A percentile compares a stretch with the other conserved stretches of the same genome.
These are phyloP conservation scores for Pelodytes ibericus DNA, from an alignment of 2,797 vertebrate genomes.

Conservation along the genomic window DNA sequence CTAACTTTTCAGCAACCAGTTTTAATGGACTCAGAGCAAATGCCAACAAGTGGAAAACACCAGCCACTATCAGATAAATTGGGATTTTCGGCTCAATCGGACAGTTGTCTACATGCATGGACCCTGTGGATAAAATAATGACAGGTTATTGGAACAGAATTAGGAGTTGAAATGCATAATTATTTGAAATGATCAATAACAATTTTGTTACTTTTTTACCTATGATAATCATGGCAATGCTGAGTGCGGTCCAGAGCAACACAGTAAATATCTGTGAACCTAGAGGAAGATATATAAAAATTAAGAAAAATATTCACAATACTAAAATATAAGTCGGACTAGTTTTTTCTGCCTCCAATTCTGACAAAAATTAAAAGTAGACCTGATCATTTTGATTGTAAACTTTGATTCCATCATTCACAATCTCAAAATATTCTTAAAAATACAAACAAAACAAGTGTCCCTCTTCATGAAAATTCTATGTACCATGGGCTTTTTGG, in stretches of 20 bases:
- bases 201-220: conserved; percentile 13
- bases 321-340: too few relatives aligned
- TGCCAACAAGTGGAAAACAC: conserved; percentile 28
- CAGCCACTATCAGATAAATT: conserved; percentile 49
- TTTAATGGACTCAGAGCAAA: conserved; percentile 41
- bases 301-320: not conserved
- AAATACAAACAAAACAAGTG: too few relatives aligned
- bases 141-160: not conserved
- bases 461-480: too few relatives aligned
- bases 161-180: not conserved
- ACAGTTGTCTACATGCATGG: conserved; percentile 45
- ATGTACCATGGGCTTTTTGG: too few relatives aligned
- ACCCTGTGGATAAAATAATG: conserved; percentile 2
- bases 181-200: not conserved
- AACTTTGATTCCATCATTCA: too few relatives aligned
- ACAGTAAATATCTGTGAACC: conserved; percentile 19
- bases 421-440: too few relatives aligned
- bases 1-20: conserved; percentile 17
- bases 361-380: too few relatives aligned
- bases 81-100: conserved; percentile 46
- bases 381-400: too few relatives aligned
- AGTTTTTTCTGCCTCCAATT: too few relatives aligned
- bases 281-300: conserved; percentile 24
- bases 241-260: conserved; percentile 43
- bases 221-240: conserved; percentile 45